Percentiles rank a stretch among this genome's conserved stretches.
These are phyloP conservation scores for Condylostylus longicornis DNA, from an alignment of 1,140 invertebrate genomes.

Conservation along the genomic window DNA sequence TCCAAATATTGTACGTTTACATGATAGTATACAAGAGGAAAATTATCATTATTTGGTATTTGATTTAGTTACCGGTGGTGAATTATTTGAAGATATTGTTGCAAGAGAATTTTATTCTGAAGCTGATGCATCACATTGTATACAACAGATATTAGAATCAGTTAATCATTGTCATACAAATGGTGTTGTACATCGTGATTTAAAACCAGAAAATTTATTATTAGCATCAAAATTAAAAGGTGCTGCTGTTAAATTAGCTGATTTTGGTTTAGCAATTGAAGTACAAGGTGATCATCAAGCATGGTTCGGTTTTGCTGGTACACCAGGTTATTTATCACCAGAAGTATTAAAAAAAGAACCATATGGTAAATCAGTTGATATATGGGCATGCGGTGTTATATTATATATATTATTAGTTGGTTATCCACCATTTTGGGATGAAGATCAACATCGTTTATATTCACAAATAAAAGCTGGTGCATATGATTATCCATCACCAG, in stretches of 20 bases:
- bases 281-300: slow-evolving; percentile 97
- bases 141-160: slow-evolving; percentile 99
- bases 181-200: slow-evolving; percentile 95
- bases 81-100: slow-evolving; percentile 99
- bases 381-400: slow-evolving; percentile 99
- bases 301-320: slow-evolving; percentile 99
- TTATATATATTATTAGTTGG: slow-evolving; percentile 98
- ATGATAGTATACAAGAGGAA: slow-evolving; percentile 99
- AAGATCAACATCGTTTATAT: slow-evolving; percentile 97
- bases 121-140: slow-evolving; percentile 99
- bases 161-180: slow-evolving; percentile 99
- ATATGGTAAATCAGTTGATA: slow-evolving; percentile 99
- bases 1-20: slow-evolving; percentile 78
- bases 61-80: slow-evolving; percentile 99
- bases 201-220: slow-evolving; percentile 98
- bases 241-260: slow-evolving; percentile 97
- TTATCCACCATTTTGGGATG: slow-evolving; percentile 99
- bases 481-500: slow-evolving; percentile 98
- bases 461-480: slow-evolving; percentile 99
- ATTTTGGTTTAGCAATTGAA: slow-evolving; percentile 99
- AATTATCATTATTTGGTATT: slow-evolving; percentile 99
- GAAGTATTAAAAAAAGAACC: slow-evolving; percentile 99
- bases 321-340: slow-evolving; percentile 97
- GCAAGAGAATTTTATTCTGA: slow-evolving; percentile 99
- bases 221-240: slow-evolving; percentile 98